Percentiles rank a stretch among this genome's conserved stretches.
Evolutionary conservation across 2,797 vertebrate species (phyloP).

Genomic region (Pelodytes ibericus): DNA sequence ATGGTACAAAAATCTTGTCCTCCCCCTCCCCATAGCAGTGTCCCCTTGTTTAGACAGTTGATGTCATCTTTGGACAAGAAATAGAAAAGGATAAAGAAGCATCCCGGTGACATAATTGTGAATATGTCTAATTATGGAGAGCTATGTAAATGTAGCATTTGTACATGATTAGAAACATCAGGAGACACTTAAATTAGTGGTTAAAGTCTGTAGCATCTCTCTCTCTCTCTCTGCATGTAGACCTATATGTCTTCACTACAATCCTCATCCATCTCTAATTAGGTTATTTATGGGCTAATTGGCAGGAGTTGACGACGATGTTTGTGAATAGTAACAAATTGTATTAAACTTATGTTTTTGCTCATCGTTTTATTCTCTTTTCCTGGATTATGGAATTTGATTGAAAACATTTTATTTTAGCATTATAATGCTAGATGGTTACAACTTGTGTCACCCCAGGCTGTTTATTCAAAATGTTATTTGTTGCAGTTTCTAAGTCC

Average conservation of each 20-base stretch:
- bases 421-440: too few species aligned
- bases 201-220: slow-evolving; percentile 67
- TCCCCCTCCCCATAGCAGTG: too few species aligned
- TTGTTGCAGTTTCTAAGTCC: too few species aligned
- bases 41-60: slow-evolving; percentile 1
- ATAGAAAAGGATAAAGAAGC: slow-evolving; percentile 1
- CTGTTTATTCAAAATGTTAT: too few species aligned
- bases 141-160: slow-evolving; percentile 77
- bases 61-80: not conserved
- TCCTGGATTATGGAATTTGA: too few species aligned
- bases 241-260: slow-evolving; percentile 72
- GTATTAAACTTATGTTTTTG: not conserved
- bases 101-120: slow-evolving; percentile 76
- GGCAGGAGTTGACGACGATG: slow-evolving; percentile 80
- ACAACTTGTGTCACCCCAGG: too few species aligned
- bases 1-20: too few species aligned
- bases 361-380: too few species aligned
- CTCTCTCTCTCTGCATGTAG: slow-evolving; percentile 57
- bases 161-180: slow-evolving; percentile 79
- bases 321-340: slow-evolving; percentile 48
- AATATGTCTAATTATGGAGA: slow-evolving; percentile 84
- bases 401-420: too few species aligned
- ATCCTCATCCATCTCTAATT: slow-evolving; percentile 86
- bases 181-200: slow-evolving; percentile 73
- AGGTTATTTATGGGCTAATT: slow-evolving; percentile 90